These are phyloP conservation scores for Phyto melanocephala DNA, from an alignment of 2,888 invertebrate genomes.

Conservation along the genomic window DNA sequence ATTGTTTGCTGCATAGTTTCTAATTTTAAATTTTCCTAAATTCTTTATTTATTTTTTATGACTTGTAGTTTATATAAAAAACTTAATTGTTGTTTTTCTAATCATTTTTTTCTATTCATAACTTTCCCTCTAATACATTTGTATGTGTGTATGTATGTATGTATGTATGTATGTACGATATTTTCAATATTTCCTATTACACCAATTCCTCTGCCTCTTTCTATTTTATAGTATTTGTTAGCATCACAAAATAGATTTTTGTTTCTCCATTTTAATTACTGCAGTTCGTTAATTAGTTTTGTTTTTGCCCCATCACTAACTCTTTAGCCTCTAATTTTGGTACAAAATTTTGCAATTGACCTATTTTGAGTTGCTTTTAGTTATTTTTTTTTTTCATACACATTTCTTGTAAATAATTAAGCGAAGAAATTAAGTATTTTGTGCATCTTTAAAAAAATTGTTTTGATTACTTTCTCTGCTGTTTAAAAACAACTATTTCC, in stretches of 20 bases:
- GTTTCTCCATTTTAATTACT: conserved; percentile 43
- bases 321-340: conserved; percentile 17
- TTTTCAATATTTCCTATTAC: neutral
- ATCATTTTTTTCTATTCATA: neutral
- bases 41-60: too few relatives aligned
- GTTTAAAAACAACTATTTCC: neutral
- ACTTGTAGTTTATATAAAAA: too few relatives aligned
- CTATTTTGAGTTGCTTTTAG: conserved; percentile 23
- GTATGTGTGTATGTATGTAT: too few relatives aligned
- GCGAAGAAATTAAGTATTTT: conserved; percentile 12
- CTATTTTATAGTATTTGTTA: neutral
- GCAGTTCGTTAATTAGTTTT: conserved; percentile 53
- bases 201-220: neutral
- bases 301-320: neutral
- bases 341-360: conserved; percentile 51
- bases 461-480: neutral
- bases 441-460: conserved; percentile 14
- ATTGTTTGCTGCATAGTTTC: too few relatives aligned
- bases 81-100: too few relatives aligned
- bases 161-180: neutral
- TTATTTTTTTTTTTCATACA: neutral
- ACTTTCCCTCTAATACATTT: neutral
- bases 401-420: conserved; percentile 18
- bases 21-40: too few relatives aligned
- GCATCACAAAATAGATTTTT: neutral